A percentile compares a stretch with the other conserved stretches of the same genome.
These are phyloP conservation scores for Ctenopoma multispine DNA, from an alignment of 2,797 vertebrate species.

Conservation along the genomic window DNA sequence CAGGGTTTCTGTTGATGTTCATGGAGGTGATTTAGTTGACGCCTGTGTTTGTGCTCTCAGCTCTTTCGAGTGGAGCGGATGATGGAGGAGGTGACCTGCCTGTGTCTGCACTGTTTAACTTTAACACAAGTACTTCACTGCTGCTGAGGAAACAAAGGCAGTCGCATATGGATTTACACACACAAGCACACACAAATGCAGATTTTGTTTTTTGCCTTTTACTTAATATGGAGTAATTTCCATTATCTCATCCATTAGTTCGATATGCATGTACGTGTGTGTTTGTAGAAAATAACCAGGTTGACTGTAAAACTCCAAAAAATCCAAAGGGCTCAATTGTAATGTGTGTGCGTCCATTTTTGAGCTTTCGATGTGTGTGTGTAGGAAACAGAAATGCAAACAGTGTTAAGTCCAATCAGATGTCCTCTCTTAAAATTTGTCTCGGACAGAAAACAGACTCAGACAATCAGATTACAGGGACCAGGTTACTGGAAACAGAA, in stretches of 20 bases:
- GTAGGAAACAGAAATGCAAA: slow-evolving; percentile 69
- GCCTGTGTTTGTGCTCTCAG: slow-evolving; percentile 55
- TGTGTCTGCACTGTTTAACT: slow-evolving; percentile 69
- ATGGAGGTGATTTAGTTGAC: slow-evolving; percentile 56
- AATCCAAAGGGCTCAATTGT: no score
- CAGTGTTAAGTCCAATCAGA: slow-evolving; percentile 61
- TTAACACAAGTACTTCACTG: slow-evolving; percentile 56
- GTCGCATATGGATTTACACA: not conserved
- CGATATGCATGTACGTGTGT: no score
- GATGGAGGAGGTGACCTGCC: slow-evolving; percentile 63
- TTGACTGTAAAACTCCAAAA: no score
- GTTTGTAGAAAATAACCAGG: no score
- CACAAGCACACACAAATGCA: not conserved
- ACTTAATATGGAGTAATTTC: no score
- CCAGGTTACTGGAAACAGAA: slow-evolving; percentile 59
- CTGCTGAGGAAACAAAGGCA: slow-evolving; percentile 39
- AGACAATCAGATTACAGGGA: slow-evolving; percentile 57
- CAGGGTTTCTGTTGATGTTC: slow-evolving; percentile 46
- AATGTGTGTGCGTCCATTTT: not conserved
- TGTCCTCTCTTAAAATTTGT: slow-evolving; percentile 58
- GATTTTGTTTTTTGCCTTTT: not conserved
- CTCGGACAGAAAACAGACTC: slow-evolving; percentile 67
- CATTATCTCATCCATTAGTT: not conserved
- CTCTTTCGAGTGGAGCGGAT: slow-evolving; percentile 36
- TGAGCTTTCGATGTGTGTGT: slow-evolving; percentile 24